Percentiles rank a stretch among this genome's conserved stretches.
Evolutionary conservation across 2,797 vertebrate genomes (phyloP).

Genomic region (Lateolabrax maculatus): DNA sequence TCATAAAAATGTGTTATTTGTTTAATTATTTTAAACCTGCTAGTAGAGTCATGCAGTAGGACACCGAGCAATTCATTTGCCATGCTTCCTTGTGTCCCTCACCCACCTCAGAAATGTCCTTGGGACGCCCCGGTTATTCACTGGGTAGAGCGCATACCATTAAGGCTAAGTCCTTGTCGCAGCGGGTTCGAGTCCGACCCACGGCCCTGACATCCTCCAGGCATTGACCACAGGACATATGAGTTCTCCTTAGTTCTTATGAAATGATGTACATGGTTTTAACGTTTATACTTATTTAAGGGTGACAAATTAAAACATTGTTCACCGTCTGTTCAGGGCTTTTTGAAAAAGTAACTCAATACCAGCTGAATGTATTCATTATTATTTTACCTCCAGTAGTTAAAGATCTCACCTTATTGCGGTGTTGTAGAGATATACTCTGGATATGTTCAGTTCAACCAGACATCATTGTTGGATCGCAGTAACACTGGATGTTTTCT

Average conservation of each 20-base stretch:
- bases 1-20: conserved; percentile 37
- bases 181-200: too few relatives aligned
- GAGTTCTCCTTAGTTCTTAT: background rate
- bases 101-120: conserved; percentile 13
- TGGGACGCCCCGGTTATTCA: too few relatives aligned
- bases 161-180: too few relatives aligned
- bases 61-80: conserved; percentile 22
- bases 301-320: background rate
- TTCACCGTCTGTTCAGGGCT: background rate
- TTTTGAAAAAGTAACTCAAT: background rate
- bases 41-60: background rate
- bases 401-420: background rate
- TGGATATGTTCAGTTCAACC: background rate
- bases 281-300: background rate
- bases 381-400: background rate
- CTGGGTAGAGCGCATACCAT: too few relatives aligned
- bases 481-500: background rate
- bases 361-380: background rate
- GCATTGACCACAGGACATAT: background rate
- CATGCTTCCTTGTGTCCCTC: background rate
- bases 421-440: background rate
- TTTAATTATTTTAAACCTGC: conserved; percentile 34
- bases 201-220: background rate
- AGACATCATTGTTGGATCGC: background rate
- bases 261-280: background rate